Evolutionary conservation across 2,113 vertebrate species (phyloP).

Genomic region (Empidonax traillii): DNA sequence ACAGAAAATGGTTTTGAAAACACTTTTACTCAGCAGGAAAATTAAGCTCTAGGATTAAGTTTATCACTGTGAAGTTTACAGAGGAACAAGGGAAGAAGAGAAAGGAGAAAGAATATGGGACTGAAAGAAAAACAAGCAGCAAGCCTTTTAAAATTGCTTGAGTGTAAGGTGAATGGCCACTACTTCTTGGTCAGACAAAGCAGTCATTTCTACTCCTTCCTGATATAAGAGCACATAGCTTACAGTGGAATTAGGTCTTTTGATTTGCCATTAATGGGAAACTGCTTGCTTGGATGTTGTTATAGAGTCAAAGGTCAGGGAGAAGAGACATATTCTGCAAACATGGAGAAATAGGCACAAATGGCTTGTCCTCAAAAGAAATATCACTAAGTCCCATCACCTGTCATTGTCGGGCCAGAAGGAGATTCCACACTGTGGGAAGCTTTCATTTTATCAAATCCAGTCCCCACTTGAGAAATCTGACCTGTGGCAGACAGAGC

Average conservation of each 20-base stretch:
- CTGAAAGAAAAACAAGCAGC: not conserved
- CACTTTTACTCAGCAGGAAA: not conserved
- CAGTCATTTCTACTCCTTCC: not conserved
- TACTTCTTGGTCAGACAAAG: not conserved
- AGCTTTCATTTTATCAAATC: not conserved
- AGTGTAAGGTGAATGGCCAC: not conserved
- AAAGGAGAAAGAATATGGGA: not conserved
- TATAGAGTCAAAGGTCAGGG: not conserved
- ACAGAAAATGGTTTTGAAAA: not conserved
- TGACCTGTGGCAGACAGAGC: conserved; percentile 37
- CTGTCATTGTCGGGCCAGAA: not conserved
- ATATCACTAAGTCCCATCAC: not conserved
- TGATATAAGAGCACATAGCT: not conserved
- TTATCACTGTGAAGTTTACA: not conserved
- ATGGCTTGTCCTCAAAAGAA: not conserved
- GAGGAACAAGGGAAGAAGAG: not conserved
- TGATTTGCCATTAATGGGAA: not conserved
- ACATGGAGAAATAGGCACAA: not conserved
- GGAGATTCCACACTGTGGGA: not conserved
- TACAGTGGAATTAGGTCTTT: not conserved
- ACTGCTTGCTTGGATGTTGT: not conserved
- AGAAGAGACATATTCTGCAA: not conserved
- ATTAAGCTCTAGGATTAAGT: not conserved
- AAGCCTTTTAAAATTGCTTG: not conserved
- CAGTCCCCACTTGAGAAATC: conserved; percentile 6